Conservation (phyloP, 2,113 vertebrate genomes). For the Myrmecobius fasciatus region DNA sequence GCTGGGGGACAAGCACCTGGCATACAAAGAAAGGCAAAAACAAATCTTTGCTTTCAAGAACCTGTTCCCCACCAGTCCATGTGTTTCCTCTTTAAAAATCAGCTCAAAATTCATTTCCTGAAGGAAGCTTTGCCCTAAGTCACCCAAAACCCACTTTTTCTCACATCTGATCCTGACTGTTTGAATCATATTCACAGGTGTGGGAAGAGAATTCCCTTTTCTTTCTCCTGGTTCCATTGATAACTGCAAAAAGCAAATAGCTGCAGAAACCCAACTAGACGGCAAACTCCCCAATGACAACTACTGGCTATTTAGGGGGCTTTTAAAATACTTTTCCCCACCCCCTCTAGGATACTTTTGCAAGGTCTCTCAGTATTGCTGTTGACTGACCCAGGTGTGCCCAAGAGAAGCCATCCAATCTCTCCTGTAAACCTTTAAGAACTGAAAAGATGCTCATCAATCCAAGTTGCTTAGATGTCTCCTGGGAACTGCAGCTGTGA, state of each 20-base stretch:
- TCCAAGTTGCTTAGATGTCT: slow-evolving; percentile 69
- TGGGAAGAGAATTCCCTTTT: background rate
- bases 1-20: background rate
- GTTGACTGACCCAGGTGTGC: slow-evolving; percentile 1
- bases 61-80: background rate
- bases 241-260: background rate
- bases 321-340: too few relatives aligned
- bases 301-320: background rate
- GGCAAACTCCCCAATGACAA: background rate
- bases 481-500: background rate
- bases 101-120: background rate
- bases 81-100: background rate
- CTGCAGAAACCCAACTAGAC: background rate
- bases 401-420: slow-evolving; percentile 31
- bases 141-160: background rate
- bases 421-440: slow-evolving; percentile 37
- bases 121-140: background rate
- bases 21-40: background rate
- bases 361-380: slow-evolving; percentile 23
- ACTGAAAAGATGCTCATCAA: slow-evolving; percentile 55
- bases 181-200: background rate
- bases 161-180: background rate
- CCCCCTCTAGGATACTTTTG: background rate
- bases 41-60: background rate
- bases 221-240: background rate